Evolutionary conservation across 1,140 invertebrate species (phyloP), one percentile per base, ranked within the genome.

Genomic region (Conus betulinus): DNA sequence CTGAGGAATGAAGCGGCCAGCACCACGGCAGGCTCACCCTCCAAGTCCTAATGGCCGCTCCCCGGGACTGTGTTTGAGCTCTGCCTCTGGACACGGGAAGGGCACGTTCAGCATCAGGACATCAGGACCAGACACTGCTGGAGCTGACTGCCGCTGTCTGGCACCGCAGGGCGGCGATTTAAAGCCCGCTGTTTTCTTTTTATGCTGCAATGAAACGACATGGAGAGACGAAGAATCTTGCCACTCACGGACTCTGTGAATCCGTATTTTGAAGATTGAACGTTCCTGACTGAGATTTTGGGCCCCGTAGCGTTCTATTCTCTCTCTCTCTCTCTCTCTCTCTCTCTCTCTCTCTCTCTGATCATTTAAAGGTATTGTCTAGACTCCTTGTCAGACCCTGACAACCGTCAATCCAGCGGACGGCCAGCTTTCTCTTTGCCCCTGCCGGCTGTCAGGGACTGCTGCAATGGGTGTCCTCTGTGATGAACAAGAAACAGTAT

Each of bases 41-140:
- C 85, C 20, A 87, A 87, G 53, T 74, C 85, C 39, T 87, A 87
- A 87, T 78, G 82, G 23, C 39, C 79, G 17, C 51, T 83, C 81
- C 15, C 52, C 81, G 5, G 51, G 81, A 55, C 76, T 23, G 17
- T 63, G 60, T 4, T 63, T 63, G 10, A 20, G 60, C 60, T 20
- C 67, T 71, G 67, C 67, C 67, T n/a, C 17, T 39, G 39, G 39
- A 71, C 17, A 23, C 6, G 67, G 23, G 20, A 23, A 53, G 15
- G 53, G 82, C 82, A 25, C 55, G 25, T 8, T 83, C 27, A 83
- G 20, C 27, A 83, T 83, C 81, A 39, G 15, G 39, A 39, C 27
- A 83, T 83, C 81, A 39, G 15, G 39, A 39, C 8, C 57, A 60
- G 57, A 11, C 57, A 60, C 57, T 60, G 57, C 57, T 39, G 39